These are phyloP conservation scores for Prosapia bicincta DNA, from an alignment of 2,888 invertebrate species.

Conservation along the genomic window DNA sequence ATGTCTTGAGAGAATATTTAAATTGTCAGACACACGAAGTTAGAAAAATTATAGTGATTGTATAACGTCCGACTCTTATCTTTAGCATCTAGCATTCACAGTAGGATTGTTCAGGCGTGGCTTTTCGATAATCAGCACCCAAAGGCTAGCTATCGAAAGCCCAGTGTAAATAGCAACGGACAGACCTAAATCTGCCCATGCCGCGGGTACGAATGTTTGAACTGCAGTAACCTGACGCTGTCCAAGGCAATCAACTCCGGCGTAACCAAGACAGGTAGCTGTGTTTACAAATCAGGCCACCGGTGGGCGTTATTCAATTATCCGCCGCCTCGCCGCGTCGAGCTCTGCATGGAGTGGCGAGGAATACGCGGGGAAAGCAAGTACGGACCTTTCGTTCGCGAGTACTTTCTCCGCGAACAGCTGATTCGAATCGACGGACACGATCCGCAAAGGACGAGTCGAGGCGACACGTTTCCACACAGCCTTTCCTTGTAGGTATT, in stretches of 20 bases:
- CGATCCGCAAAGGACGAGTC: not conserved
- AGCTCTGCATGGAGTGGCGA: not conserved
- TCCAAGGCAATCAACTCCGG: not conserved
- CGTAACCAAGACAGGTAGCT: not conserved
- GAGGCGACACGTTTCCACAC: not conserved
- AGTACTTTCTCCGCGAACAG: not conserved
- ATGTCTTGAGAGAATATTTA: too few species aligned
- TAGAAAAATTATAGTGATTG: too few species aligned
- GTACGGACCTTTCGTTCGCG: not conserved
- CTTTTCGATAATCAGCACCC: too few species aligned
- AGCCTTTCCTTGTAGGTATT: not conserved
- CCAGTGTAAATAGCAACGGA: too few species aligned
- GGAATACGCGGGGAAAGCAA: not conserved
- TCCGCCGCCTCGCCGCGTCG: not conserved
- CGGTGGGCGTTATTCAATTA: not conserved
- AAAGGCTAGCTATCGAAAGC: too few species aligned
- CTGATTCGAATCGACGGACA: not conserved
- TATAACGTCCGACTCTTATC: too few species aligned
- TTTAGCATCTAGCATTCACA: too few species aligned
- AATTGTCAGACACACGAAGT: too few species aligned
- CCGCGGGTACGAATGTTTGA: not conserved
- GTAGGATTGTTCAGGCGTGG: too few species aligned
- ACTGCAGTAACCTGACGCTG: not conserved
- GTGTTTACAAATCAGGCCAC: not conserved
- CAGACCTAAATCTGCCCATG: too few species aligned